Conservation (phyloP, 2,888 invertebrate species). For the Hypomecis punctinalis region DNA sequence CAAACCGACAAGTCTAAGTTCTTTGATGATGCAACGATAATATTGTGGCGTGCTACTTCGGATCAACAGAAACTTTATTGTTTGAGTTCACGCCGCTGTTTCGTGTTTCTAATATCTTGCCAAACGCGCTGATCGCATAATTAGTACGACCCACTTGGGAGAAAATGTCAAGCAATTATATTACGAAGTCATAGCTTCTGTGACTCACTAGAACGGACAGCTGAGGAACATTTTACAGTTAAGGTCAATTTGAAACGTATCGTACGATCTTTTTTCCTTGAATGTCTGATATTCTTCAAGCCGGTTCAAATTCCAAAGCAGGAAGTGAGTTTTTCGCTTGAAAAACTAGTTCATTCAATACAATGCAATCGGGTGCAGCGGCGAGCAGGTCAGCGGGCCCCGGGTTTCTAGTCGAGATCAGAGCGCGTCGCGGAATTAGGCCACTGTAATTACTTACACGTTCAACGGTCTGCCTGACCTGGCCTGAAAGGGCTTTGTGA, state of each 20-base stretch:
- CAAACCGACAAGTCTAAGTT: conserved; percentile 34
- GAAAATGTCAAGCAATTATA: conserved; percentile 51
- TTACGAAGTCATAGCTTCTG: conserved; percentile 41
- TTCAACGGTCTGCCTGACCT: conserved; percentile 56
- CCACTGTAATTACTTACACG: conserved; percentile 75
- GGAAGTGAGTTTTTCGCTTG: conserved; percentile 33
- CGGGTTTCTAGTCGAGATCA: conserved; percentile 52
- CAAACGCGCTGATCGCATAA: conserved; percentile 53
- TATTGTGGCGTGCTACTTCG: conserved; percentile 41
- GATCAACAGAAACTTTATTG: conserved; percentile 51
- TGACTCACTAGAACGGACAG: too few relatives aligned
- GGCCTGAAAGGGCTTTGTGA: conserved; percentile 70
- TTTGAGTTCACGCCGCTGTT: conserved; percentile 49
- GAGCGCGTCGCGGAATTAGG: conserved; percentile 66
- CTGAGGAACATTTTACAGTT: conserved; percentile 3
- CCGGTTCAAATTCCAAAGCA: neutral
- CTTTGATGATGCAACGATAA: conserved; percentile 49
- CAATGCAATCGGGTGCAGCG: conserved; percentile 49
- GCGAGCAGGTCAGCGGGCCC: conserved; percentile 58
- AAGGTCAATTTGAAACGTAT: conserved; percentile 28
- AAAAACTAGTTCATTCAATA: conserved; percentile 45
- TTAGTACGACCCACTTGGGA: conserved; percentile 55
- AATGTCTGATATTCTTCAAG: conserved; percentile 6
- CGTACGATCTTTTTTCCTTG: neutral
- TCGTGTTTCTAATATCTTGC: conserved; percentile 49